Evolutionary conservation across 2,113 vertebrate species (phyloP), one percentile per base, ranked within the genome.

Genomic region (Chaetodon auriga): DNA sequence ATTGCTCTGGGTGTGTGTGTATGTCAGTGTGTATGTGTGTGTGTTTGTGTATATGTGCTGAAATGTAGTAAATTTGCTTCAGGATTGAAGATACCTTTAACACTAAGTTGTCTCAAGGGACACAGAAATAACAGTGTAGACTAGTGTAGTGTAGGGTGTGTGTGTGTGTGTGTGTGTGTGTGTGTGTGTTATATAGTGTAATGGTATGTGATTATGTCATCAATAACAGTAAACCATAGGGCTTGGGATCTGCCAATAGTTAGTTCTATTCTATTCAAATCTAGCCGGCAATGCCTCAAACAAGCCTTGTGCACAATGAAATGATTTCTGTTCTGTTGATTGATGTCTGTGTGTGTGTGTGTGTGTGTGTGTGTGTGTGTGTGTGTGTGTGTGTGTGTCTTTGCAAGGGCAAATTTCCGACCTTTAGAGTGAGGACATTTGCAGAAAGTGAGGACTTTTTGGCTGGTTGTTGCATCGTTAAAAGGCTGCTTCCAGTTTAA

Each of bases 41-140:
- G 81, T 69, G n/a, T 75, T 63, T 69, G 2, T n/a, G 41, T 23
- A 18, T 21, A 35, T 57, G 58, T 54, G 57, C 45, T 55, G 19
- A 14, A 41, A 23, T 68, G 30, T 49, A 77, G 62, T 83, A 64
- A 7, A 85, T 83, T 77, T 85, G 68, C 35, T n/a, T 2, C 5
- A 38, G 18, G 41, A n/a, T 51, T 87, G 51, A 43, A 69, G 66
- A 49, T 45, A 74, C 61, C 58, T 87, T 75, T 49, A 69, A 63
- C 43, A 25, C 46, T 41, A 75, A 77, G 13, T 84, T 81, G 49
- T 68, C 87, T 61, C 70, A 7, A 7, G 41, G 68, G 75, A 69
- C 3, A 18, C 7, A 57, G 68, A 75, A 25, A 65, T 68, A 74
- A 62, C 54, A 75, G 46, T n/a, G 46, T 63, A 58, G 46, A 58